These are phyloP conservation scores for Dryomyza anilis DNA, from an alignment of 2,888 invertebrate species.

Conservation along the genomic window DNA sequence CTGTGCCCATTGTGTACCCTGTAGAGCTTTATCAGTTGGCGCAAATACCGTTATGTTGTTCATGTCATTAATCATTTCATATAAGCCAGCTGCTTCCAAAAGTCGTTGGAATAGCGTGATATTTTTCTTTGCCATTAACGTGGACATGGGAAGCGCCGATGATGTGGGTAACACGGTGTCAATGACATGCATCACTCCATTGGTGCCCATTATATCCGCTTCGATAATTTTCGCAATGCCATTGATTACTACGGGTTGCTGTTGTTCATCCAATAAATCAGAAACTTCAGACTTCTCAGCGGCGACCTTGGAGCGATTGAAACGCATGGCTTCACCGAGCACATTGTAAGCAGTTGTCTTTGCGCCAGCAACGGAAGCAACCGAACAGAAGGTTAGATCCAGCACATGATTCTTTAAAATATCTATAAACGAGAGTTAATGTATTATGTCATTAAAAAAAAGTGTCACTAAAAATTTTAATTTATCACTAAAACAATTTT, in stretches of 20 bases:
- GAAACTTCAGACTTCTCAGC: slow-evolving; percentile 61
- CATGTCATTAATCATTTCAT: slow-evolving; percentile 65
- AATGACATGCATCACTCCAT: slow-evolving; percentile 75
- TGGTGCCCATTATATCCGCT: slow-evolving; percentile 70
- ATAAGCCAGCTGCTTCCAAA: slow-evolving; percentile 64
- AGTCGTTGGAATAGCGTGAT: slow-evolving; percentile 66
- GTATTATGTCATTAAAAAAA: too few species aligned
- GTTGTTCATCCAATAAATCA: slow-evolving; percentile 62
- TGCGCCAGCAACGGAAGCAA: slow-evolving; percentile 64
- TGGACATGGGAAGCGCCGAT: slow-evolving; percentile 60
- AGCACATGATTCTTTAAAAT: slow-evolving; percentile 72
- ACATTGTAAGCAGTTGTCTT: slow-evolving; percentile 59
- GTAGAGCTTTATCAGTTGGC: slow-evolving; percentile 70
- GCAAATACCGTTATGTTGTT: slow-evolving; percentile 70
- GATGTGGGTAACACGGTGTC: slow-evolving; percentile 71
- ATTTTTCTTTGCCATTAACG: slow-evolving; percentile 66
- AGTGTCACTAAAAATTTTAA: background rate
- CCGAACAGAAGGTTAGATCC: slow-evolving; percentile 70
- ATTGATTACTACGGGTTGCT: slow-evolving; percentile 63
- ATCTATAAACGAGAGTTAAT: slow-evolving; percentile 61
- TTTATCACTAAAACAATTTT: background rate
- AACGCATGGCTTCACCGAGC: slow-evolving; percentile 55
- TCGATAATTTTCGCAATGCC: slow-evolving; percentile 66
- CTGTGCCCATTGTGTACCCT: slow-evolving; percentile 58
- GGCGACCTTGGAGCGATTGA: slow-evolving; percentile 44